Evolutionary conservation across 2,113 vertebrate species (phyloP), one percentile per base, ranked within the genome.

Genomic region (Dermatemys mawii): DNA sequence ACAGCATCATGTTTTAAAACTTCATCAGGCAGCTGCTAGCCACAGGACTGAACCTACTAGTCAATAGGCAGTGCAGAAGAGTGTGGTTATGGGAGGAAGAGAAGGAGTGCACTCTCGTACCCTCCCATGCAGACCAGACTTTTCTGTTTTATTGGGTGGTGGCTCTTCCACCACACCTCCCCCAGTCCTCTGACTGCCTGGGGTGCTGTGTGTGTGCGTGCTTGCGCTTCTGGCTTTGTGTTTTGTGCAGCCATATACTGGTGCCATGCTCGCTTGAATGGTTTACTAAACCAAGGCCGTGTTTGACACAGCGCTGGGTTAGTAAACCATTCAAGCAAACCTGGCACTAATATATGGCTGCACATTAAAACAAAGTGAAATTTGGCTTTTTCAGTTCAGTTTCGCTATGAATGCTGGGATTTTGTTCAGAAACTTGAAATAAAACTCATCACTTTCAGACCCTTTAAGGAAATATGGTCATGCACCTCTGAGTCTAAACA

Each of bases 361-460:
- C 60, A 0, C 41, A 8, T 55, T 22, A 46, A 81, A 41, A 55
- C 0, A 29, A n/a, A 27, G 5, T 48, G 84, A n/a, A 0, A 0
- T 89, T 83, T 87, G 29, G 75, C 83, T 41, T 12, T 49, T 90
- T 78, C 17, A 80, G 60, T 57, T 29, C 50, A 60, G 27, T 32
- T 81, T 85, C 41, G 1, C 67, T 35, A 60, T 49, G 81, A 85
- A 53, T 41, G 38, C 41, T 22, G 67, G 19, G 11, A 21, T 38
- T 73, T 73, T n/a, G 21, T 22, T 73, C 46, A 12, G 0, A 0
- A 79, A 17, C 22, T 67, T 81, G 81, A 83, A 4, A 86, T 90
- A 54, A 92, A 93, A 54, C 50, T 44, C 84, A 11, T 5, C 10
- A 53, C 29, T 2, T 3, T 84, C 44, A 81, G 16, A 51, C 67